A percentile compares a stretch with the other conserved stretches of the same genome.
These are phyloP conservation scores for Dryomyza anilis DNA, from an alignment of 2,888 invertebrate species.

Conservation along the genomic window DNA sequence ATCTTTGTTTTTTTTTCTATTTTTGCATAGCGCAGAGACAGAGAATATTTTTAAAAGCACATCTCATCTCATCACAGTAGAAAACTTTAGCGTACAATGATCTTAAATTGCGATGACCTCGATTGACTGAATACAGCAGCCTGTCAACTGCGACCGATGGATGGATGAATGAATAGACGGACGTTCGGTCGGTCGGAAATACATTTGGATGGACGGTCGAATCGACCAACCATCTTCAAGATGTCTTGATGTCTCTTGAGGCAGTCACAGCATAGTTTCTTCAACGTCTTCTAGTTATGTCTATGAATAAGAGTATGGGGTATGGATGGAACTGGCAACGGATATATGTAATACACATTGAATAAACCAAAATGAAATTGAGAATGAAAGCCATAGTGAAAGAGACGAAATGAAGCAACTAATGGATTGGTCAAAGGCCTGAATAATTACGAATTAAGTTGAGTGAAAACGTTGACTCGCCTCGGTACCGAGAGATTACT, in stretches of 20 bases:
- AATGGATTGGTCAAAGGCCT: constrained; percentile 51
- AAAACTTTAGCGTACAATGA: constrained; percentile 15
- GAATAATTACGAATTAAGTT: constrained; percentile 46
- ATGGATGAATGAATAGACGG: no score
- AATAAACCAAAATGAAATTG: constrained; percentile 12
- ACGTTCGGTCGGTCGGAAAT: no score
- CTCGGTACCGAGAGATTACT: background rate
- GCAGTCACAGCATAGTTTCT: background rate
- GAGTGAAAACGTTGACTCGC: constrained; percentile 20
- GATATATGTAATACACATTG: background rate
- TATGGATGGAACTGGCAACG: background rate
- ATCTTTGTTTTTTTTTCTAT: no score
- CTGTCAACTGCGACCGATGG: constrained; percentile 21
- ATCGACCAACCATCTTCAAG: constrained; percentile 12
- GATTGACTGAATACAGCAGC: constrained; percentile 20
- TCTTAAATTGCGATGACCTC: constrained; percentile 19
- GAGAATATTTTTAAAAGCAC: constrained; percentile 1
- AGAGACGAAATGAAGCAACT: constrained; percentile 27
- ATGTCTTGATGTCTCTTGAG: background rate
- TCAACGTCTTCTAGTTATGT: background rate
- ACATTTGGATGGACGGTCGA: no score
- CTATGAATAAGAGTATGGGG: background rate
- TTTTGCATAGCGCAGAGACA: no score
- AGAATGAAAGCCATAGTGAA: constrained; percentile 8
- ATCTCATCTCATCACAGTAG: background rate